These are phyloP conservation scores for Leptodactylus fallax DNA, from an alignment of 2,797 vertebrate genomes.

Conservation along the genomic window DNA sequence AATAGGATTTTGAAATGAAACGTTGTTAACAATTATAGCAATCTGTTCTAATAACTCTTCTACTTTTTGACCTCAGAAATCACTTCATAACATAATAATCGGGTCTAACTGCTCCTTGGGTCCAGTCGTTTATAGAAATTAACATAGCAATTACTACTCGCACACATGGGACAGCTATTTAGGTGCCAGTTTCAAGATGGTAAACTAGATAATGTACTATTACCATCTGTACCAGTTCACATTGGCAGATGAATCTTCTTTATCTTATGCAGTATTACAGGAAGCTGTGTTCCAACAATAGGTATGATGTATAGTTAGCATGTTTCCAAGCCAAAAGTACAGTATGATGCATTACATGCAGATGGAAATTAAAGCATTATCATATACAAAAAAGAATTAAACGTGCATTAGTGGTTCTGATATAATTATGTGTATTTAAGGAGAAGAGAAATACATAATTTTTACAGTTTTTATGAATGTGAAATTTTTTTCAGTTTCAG, in stretches of 20 bases:
- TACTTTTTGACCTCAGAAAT: slow-evolving; percentile 58
- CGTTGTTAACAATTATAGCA: slow-evolving; percentile 59
- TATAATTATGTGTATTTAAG: not conserved
- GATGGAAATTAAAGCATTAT: slow-evolving; percentile 1
- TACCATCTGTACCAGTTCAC: slow-evolving; percentile 55
- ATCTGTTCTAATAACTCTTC: slow-evolving; percentile 55
- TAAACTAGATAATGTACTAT: slow-evolving; percentile 53
- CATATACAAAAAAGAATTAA: not conserved
- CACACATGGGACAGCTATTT: slow-evolving; percentile 57
- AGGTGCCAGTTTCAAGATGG: slow-evolving; percentile 58
- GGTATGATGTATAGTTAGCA: not conserved
- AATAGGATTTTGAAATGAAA: slow-evolving; percentile 52
- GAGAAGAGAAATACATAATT: not conserved
- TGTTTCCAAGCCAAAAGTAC: not conserved
- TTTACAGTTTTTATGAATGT: not conserved
- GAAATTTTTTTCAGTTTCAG: not conserved
- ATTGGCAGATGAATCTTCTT: slow-evolving; percentile 37
- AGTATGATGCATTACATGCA: not conserved
- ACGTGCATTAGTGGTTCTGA: not conserved
- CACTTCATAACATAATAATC: slow-evolving; percentile 54
- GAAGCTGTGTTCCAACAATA: slow-evolving; percentile 24
- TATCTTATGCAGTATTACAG: slow-evolving; percentile 19
- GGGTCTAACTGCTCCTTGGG: slow-evolving; percentile 47
- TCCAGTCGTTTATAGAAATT: slow-evolving; percentile 53
- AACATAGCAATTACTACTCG: slow-evolving; percentile 54